Conservation (phyloP, 37 sponge, comb jelly and placozoan species). For the Hormiphora californensis region DNA sequence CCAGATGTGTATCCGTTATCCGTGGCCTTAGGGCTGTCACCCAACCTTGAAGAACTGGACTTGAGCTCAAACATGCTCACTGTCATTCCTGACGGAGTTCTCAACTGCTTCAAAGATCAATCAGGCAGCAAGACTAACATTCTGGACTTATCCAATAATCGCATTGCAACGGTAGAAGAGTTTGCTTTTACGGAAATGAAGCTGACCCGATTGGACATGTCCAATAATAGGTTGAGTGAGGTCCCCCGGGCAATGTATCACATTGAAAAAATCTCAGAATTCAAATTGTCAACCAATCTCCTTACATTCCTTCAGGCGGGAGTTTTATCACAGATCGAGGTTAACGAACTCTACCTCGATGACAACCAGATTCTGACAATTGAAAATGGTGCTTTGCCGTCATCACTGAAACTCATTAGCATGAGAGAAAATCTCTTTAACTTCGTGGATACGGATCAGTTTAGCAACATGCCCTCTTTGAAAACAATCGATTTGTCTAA, state of each 20-base stretch:
- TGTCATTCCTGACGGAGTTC: not conserved
- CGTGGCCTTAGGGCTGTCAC: not conserved
- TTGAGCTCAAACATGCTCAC: not conserved
- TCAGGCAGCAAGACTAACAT: not conserved
- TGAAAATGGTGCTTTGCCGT: constrained; percentile 34
- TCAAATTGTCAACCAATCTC: not conserved
- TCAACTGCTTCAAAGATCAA: not conserved
- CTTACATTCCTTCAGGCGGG: not conserved
- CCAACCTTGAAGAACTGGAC: not conserved
- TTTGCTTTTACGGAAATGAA: constrained; percentile 19
- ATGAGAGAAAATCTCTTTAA: not conserved
- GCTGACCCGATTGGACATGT: not conserved
- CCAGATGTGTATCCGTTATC: not conserved
- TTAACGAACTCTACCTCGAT: constrained; percentile 8
- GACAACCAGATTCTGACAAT: constrained; percentile 6
- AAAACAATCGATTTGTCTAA: not conserved
- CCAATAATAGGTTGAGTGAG: not conserved
- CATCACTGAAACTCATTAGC: not conserved
- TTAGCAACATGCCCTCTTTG: constrained; percentile 29
- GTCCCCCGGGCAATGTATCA: constrained; percentile 17
- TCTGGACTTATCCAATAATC: constrained; percentile 22
- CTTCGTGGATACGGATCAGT: constrained; percentile 23
- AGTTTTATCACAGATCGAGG: not conserved
- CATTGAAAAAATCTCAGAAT: not conserved
- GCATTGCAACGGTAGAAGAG: not conserved